A percentile compares a stretch with the other conserved stretches of the same genome.
Conservation (phyloP, 2,113 vertebrate species). For the Hymenochirus boettgeri region DNA sequence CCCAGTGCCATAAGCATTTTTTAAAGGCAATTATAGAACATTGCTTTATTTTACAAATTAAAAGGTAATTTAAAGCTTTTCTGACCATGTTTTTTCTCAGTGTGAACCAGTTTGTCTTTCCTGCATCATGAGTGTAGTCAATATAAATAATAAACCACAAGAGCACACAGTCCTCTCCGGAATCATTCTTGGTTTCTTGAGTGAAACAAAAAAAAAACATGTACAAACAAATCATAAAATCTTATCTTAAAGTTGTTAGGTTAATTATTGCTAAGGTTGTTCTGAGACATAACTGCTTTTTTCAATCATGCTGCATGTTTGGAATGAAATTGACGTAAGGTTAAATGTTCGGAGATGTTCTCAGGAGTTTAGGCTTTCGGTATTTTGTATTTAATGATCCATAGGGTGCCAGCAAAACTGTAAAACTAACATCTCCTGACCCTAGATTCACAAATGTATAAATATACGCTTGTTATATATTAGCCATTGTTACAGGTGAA, state of each 20-base stretch:
- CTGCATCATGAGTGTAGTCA: too few species aligned
- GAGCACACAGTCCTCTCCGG: too few species aligned
- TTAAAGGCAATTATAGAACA: too few species aligned
- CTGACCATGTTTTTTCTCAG: too few species aligned
- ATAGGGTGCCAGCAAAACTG: background rate
- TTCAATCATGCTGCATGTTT: background rate
- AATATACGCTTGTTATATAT: constrained; percentile 16
- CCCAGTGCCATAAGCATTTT: too few species aligned
- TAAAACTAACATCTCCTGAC: background rate
- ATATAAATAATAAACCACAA: too few species aligned
- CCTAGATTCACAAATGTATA: background rate
- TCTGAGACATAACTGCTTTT: background rate
- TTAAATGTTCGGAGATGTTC: background rate
- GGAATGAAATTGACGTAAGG: background rate
- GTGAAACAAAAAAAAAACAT: background rate
- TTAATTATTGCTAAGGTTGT: background rate
- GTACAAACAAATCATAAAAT: background rate
- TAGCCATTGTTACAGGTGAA: too few species aligned
- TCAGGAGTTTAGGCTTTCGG: background rate
- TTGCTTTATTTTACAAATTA: too few species aligned
- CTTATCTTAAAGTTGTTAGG: background rate
- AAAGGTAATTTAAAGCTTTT: too few species aligned
- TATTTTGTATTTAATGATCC: background rate
- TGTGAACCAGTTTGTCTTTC: too few species aligned
- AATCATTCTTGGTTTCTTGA: background rate